These are phyloP conservation scores for Sabatieria punctata DNA, from an alignment of 2,888 invertebrate genomes.

Conservation along the genomic window DNA sequence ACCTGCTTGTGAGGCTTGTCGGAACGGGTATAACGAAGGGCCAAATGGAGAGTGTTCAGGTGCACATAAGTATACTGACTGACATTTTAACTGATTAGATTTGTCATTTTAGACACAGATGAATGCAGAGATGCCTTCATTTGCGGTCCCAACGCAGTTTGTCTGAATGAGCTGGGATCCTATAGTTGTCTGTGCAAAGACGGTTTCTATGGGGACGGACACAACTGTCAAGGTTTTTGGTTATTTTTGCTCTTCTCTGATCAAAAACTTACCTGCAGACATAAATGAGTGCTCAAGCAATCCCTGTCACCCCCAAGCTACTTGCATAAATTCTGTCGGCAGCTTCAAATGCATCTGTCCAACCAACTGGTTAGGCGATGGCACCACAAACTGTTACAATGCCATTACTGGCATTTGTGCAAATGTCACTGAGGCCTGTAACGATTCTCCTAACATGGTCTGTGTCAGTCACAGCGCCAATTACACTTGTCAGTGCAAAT, in stretches of 20 bases:
- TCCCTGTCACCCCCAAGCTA: conserved; percentile 24
- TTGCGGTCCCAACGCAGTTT: conserved; percentile 69
- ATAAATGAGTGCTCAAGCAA: conserved; percentile 21
- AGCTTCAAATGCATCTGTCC: conserved; percentile 21
- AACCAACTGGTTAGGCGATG: conserved; percentile 18
- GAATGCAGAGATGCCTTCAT: conserved; percentile 66
- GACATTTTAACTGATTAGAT: no score
- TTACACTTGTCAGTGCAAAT: conserved; percentile 21
- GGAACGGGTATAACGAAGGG: no score
- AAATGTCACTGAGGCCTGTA: conserved; percentile 13
- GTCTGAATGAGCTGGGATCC: conserved; percentile 72
- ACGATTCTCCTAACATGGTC: neutral
- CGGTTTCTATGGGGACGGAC: conserved; percentile 63
- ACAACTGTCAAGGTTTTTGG: conserved; percentile 8
- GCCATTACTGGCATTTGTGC: neutral
- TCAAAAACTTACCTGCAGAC: conserved; percentile 11
- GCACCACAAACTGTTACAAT: neutral
- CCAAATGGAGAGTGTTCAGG: no score
- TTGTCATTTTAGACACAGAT: conserved; percentile 21
- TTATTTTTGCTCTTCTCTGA: neutral
- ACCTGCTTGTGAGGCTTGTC: no score
- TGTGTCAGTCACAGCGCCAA: conserved; percentile 8
- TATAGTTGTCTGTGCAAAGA: conserved; percentile 67
- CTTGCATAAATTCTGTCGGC: conserved; percentile 20
- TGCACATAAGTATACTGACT: no score